Evolutionary conservation across 2,113 vertebrate species (phyloP), one percentile per base, ranked within the genome.

Genomic region (Grammomys dolichurus): DNA sequence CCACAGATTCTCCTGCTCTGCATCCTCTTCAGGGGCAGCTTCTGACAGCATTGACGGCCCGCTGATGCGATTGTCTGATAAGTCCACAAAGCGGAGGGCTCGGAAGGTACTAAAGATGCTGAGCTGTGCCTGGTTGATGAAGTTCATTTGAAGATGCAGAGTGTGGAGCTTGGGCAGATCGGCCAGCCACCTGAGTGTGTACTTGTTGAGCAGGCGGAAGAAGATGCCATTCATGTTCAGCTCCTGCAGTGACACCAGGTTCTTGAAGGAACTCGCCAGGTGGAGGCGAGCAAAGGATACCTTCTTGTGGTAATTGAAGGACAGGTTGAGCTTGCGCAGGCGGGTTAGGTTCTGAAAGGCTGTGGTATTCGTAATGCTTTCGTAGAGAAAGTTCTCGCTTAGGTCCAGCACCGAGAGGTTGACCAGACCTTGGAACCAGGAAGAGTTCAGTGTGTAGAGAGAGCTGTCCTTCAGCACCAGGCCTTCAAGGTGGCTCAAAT

Each of bases 231-330:
- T 93, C 93, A 98, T 92, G 86, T 97, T 94, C 72, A 98, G 95
- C 43, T 96, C 84, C 92, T 43, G 43, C 89, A 98, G 80, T 16
- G 96, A 70, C 0, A 1, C 13, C 87, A 98, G 93, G 75, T 11
- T 60, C 51, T 10, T 0, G 1, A 98, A 98, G 51, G 97, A 97
- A 7, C 48, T 3, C 0, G 97, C 86, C 92, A 98, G 92, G 0
- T 0, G 54, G 81, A 96, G 93, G 28, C 76, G 80, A 69, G 97
- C 97, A 7, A 96, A 98, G 65, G 97, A 97, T 26, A 97, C 93
- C 54, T 67, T 81, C 95, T 98, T 97, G 10, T 54, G 33, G 94
- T 98, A 98, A 51, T 98, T 98, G 89, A 98, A 98, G 73, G 97
- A 95, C 84, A 98, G 89, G 80, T 97, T 84, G 58, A 98, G 97